These are phyloP conservation scores for Calameuta idolon DNA, from an alignment of 2,888 invertebrate genomes.

Conservation along the genomic window DNA sequence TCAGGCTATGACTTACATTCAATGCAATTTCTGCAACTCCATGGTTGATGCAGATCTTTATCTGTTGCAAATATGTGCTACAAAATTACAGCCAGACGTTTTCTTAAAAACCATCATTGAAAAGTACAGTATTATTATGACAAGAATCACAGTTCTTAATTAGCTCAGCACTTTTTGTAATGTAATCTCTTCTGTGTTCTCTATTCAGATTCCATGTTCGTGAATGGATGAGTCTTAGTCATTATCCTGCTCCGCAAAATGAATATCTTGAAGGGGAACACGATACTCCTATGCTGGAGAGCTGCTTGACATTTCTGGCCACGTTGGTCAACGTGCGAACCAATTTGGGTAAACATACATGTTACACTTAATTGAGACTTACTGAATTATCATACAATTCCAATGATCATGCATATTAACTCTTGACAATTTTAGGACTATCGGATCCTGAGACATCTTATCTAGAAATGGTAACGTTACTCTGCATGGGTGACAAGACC, in stretches of 20 bases:
- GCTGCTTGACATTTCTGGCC: constrained; percentile 90
- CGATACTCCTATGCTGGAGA: constrained; percentile 91
- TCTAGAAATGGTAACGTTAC: constrained; percentile 91
- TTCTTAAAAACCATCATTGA: constrained; percentile 90
- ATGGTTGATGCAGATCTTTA: constrained; percentile 98
- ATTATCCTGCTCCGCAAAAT: constrained; percentile 75
- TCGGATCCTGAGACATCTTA: constrained; percentile 77
- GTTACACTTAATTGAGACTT: neutral
- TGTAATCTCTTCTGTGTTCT: constrained; percentile 13
- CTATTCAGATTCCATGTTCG: constrained; percentile 82
- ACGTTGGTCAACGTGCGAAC: constrained; percentile 89
- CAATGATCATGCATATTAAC: neutral
- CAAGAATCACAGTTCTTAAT: neutral
- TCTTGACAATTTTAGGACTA: constrained; percentile 66
- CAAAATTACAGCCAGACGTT: constrained; percentile 86
- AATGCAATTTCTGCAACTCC: constrained; percentile 98
- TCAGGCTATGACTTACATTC: constrained; percentile 99
- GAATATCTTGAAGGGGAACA: constrained; percentile 79
- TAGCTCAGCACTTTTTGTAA: neutral
- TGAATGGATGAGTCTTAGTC: constrained; percentile 86
- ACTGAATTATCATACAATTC: neutral
- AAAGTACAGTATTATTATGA: constrained; percentile 71
- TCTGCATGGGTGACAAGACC: constrained; percentile 95
- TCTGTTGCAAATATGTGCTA: constrained; percentile 93
- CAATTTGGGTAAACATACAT: constrained; percentile 76